phyloP scores from a whole-genome alignment of 1,140 invertebrate species.

The Euglossa dilemma region DNA sequence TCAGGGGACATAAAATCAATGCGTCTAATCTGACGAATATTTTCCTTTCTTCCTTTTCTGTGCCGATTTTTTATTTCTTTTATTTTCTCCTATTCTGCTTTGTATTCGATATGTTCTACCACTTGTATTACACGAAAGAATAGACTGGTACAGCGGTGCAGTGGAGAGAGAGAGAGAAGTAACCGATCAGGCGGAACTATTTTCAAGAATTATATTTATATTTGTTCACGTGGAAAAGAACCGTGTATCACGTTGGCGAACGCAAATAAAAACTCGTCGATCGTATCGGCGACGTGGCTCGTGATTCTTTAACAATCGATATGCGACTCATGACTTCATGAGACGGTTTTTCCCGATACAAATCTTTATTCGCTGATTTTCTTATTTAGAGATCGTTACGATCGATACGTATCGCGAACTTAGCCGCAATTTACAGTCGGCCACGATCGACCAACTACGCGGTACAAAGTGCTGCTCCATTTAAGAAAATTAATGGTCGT shows the following conservation, averaged over 20 bases:
- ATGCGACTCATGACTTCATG: constrained; percentile 28
- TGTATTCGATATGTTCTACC: too few relatives aligned
- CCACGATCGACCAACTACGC: background rate
- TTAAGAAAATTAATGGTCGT: constrained; percentile 28
- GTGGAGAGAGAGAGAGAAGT: background rate
- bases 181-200: background rate
- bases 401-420: constrained; percentile 24
- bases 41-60: too few relatives aligned
- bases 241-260: background rate
- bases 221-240: constrained; percentile 25
- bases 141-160: too few relatives aligned
- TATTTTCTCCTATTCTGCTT: too few relatives aligned
- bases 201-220: constrained; percentile 18
- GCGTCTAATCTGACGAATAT: too few relatives aligned
- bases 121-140: background rate
- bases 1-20: too few relatives aligned
- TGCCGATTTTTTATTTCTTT: too few relatives aligned
- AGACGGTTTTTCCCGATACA: constrained; percentile 47
- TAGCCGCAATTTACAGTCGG: constrained; percentile 21
- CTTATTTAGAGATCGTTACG: constrained; percentile 40
- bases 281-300: constrained; percentile 25
- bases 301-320: constrained; percentile 40
- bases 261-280: constrained; percentile 23
- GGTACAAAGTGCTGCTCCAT: constrained; percentile 10
- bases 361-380: constrained; percentile 46